phyloP scores from a whole-genome alignment of 2,888 invertebrate species.

The Plebejus argus region DNA sequence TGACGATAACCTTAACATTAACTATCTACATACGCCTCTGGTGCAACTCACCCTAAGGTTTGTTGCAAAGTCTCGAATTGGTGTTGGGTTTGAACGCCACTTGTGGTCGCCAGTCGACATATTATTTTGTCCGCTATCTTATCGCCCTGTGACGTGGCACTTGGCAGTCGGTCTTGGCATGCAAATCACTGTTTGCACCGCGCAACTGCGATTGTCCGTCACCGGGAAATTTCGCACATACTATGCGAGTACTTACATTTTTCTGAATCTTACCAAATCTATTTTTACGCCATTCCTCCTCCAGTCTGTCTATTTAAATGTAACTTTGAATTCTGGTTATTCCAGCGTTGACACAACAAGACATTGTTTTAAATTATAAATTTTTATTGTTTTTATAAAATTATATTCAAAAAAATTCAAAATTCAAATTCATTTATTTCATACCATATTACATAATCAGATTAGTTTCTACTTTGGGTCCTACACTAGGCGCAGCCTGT shows the following conservation, averaged over 20 bases:
- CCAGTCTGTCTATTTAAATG: neutral
- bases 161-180: neutral
- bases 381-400: too few species aligned
- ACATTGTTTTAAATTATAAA: neutral
- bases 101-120: neutral
- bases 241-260: neutral
- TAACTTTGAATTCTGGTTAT: neutral
- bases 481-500: too few species aligned
- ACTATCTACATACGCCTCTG: too few species aligned
- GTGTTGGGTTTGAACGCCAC: neutral
- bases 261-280: neutral
- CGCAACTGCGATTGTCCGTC: neutral
- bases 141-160: neutral
- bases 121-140: slow-evolving; percentile 3
- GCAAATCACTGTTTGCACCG: neutral
- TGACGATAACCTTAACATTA: too few species aligned
- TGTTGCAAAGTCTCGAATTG: neutral
- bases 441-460: too few species aligned
- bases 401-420: too few species aligned
- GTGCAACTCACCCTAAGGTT: too few species aligned
- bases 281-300: neutral
- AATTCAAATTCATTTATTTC: too few species aligned
- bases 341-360: too few species aligned
- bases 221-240: neutral
- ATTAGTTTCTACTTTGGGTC: too few species aligned